Conservation (phyloP, 2,888 invertebrate species). For the Drosophila acutilabella region DNA sequence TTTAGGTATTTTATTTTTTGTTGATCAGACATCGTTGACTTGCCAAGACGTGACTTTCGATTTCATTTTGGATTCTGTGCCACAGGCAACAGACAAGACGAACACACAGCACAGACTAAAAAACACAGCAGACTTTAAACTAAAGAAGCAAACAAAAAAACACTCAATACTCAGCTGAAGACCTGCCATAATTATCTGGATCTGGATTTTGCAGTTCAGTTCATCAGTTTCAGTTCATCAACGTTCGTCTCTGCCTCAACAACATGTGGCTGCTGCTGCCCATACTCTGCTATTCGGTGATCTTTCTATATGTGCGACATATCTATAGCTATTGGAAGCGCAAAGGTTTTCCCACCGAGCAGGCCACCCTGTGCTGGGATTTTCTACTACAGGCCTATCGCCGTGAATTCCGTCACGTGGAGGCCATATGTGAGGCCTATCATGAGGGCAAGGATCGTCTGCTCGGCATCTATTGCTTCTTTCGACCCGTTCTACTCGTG, state of each 20-base stretch:
- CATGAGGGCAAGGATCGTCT: slow-evolving; percentile 82
- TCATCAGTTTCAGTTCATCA: slow-evolving; percentile 68
- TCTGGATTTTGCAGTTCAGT: slow-evolving; percentile 33
- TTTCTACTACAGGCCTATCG: slow-evolving; percentile 70
- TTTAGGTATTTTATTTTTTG: slow-evolving; percentile 22
- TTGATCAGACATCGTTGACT: slow-evolving; percentile 61
- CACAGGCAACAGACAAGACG: slow-evolving; percentile 45
- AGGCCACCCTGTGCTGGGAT: slow-evolving; percentile 59
- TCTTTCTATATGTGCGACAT: slow-evolving; percentile 76
- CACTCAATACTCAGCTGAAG: slow-evolving; percentile 11
- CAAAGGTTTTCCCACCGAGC: slow-evolving; percentile 79
- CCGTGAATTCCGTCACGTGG: slow-evolving; percentile 78
- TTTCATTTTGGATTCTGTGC: slow-evolving; percentile 55
- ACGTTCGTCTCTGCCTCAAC: slow-evolving; percentile 49
- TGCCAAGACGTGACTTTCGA: slow-evolving; percentile 66
- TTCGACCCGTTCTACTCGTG: slow-evolving; percentile 87
- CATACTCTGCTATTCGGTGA: slow-evolving; percentile 70
- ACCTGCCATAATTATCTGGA: slow-evolving; percentile 71
- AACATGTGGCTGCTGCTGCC: slow-evolving; percentile 82
- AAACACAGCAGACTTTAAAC: neutral
- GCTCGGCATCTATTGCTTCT: slow-evolving; percentile 88
- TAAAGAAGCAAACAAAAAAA: neutral
- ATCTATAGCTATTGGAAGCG: slow-evolving; percentile 82
- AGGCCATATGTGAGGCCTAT: slow-evolving; percentile 76
- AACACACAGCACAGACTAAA: neutral